phyloP scores from a whole-genome alignment of 1,140 invertebrate genomes.

The Penaeus vannamei region DNA sequence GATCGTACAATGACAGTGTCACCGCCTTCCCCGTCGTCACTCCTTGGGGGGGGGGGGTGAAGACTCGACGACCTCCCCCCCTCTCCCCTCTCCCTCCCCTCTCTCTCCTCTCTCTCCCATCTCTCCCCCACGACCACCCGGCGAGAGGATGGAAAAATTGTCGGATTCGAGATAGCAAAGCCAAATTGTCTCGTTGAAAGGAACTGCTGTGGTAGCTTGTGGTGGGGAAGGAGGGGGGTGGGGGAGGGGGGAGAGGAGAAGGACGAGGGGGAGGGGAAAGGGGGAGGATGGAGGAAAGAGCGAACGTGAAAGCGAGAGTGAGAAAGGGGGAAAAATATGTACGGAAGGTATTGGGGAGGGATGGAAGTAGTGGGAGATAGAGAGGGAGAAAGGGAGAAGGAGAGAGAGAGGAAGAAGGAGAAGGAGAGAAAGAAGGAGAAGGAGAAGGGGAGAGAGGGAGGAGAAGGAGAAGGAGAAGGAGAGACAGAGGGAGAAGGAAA shows the following conservation, averaged over 20 bases:
- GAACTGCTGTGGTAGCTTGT: not conserved
- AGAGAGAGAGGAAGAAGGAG: constrained; percentile 37
- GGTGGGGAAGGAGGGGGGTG: not conserved
- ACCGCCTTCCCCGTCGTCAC: too few relatives aligned
- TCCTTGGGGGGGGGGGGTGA: too few relatives aligned
- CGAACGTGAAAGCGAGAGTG: not conserved
- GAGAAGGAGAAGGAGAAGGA: not conserved
- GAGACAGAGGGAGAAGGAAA: not conserved
- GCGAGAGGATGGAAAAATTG: too few relatives aligned
- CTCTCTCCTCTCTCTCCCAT: too few relatives aligned
- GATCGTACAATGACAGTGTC: too few relatives aligned
- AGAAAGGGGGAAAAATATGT: not conserved
- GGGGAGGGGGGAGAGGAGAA: not conserved
- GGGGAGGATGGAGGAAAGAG: not conserved
- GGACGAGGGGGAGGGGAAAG: not conserved
- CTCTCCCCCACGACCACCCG: too few relatives aligned
- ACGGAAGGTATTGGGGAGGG: not conserved
- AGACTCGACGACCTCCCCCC: too few relatives aligned
- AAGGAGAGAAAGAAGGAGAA: not conserved
- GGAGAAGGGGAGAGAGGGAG: not conserved
- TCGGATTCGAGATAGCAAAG: too few relatives aligned
- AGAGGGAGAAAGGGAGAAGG: constrained; percentile 51
- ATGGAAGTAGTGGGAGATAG: constrained; percentile 42
- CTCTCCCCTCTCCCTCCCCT: too few relatives aligned
- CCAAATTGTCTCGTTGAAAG: not conserved